These are phyloP conservation scores for Drosophila gunungcola DNA, from an alignment of 1,140 invertebrate species.

Conservation along the genomic window DNA sequence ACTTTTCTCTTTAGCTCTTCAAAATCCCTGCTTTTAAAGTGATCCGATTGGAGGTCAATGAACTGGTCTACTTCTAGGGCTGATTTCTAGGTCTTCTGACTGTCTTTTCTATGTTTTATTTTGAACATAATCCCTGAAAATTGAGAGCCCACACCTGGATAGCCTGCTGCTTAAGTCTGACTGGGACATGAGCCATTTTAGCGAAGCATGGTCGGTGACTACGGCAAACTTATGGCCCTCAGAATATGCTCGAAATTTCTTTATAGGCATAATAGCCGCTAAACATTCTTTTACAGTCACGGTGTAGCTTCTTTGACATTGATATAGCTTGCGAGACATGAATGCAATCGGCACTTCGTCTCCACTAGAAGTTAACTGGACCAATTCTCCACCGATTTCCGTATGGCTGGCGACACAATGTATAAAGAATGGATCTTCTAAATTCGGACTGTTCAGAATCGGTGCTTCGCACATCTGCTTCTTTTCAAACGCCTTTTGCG, in stretches of 20 bases:
- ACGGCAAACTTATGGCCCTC: neutral
- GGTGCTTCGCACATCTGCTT: neutral
- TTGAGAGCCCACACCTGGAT: neutral
- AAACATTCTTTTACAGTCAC: neutral
- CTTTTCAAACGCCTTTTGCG: neutral
- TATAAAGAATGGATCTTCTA: neutral
- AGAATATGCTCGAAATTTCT: neutral
- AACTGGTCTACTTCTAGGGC: too few species aligned
- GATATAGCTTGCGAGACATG: neutral
- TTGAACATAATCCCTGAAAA: too few species aligned
- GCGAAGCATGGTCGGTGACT: too few species aligned
- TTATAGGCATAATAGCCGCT: too few species aligned
- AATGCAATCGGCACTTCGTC: neutral
- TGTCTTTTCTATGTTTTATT: too few species aligned
- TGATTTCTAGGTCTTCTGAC: too few species aligned
- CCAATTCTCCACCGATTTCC: neutral
- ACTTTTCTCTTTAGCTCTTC: too few species aligned
- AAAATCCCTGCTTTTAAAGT: too few species aligned
- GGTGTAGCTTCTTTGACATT: neutral
- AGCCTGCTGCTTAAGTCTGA: neutral
- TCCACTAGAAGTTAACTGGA: neutral
- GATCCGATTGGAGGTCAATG: too few species aligned
- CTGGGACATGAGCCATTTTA: neutral
- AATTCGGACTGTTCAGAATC: neutral
- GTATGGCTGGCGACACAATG: conserved; percentile 2